Evolutionary conservation across 2,113 vertebrate species (phyloP).

Genomic region (Calidris pygmaea): DNA sequence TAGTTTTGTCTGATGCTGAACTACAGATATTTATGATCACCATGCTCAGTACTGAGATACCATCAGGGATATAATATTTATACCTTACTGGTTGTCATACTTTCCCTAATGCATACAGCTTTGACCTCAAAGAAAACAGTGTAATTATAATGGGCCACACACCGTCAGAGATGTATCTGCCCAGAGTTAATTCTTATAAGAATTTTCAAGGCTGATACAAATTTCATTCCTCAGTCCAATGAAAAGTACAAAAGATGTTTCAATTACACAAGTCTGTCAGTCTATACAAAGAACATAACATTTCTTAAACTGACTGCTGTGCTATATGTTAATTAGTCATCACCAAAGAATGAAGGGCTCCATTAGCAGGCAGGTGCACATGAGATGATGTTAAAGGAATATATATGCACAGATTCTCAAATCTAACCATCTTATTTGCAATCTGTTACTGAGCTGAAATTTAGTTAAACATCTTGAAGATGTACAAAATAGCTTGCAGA

Average conservation of each 20-base stretch:
- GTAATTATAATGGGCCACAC: not conserved
- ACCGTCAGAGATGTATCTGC: not conserved
- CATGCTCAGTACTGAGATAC: not conserved
- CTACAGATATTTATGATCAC: not conserved
- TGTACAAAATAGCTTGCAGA: constrained; percentile 52
- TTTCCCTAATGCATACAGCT: not conserved
- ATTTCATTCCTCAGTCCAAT: constrained; percentile 7
- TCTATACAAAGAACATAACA: not conserved
- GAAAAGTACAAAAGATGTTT: constrained; percentile 10
- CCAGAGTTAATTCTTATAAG: not conserved
- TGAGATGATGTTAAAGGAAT: constrained; percentile 24
- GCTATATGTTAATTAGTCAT: constrained; percentile 66
- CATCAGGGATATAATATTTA: not conserved
- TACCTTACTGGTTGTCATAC: not conserved
- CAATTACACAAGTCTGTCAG: constrained; percentile 18
- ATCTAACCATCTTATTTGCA: constrained; percentile 66
- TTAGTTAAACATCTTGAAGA: constrained; percentile 72
- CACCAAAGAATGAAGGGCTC: constrained; percentile 56
- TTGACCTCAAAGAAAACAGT: not conserved
- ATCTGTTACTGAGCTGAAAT: constrained; percentile 49
- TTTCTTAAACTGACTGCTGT: constrained; percentile 63
- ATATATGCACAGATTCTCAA: constrained; percentile 19
- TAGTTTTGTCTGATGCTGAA: not conserved
- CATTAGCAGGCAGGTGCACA: constrained; percentile 26
- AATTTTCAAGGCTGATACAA: constrained; percentile 17